Base-by-base conservation (phyloP, 2,797 vertebrate species). In the Macrochelys suwanniensis region DNA sequence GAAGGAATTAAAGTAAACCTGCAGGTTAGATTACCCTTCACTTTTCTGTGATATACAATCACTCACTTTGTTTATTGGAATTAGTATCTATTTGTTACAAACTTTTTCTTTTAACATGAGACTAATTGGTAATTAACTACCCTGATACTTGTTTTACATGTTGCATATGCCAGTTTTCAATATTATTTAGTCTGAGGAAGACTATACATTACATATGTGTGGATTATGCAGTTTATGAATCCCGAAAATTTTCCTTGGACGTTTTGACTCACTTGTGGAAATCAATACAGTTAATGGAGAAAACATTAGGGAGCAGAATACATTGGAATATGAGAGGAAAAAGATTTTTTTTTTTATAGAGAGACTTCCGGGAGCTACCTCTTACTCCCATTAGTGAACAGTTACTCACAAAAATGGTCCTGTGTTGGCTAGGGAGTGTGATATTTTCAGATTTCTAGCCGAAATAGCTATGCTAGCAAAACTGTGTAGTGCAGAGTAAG, bases 1-100 rank as follows among this genome's bases (percentile, higher is more conserved):
- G 98, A 99, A 93, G 99, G 99, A 97, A 99, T 99, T 97, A 99
- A 99, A 99, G 98, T 98, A 91, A 99, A 99, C 96, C 98, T 99
- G 82, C 99, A 99, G 99, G 99, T 99, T 76, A 98, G 98, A 90
- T 80, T 65, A 92, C 49, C 74, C 2, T 71, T 59, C 51, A 33
- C 4, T 2, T 93, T 89, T 85, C 33, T 50, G 1, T 25, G 50
- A 33, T n/a, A 80, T 42, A 80, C 13, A 3, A 50, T 47, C 37
- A 28, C 11, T 61, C 51, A 31, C 4, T 10, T 68, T 8, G 12
- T 53, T 90, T 49, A 77, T 87, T 90, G 2, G 3, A 77, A 51
- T 4, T 80, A 7, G 0, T 82, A 12, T 49, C 6, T 57, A 7
- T 87, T 83, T 83, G 25, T 86, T 54, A 5, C 0, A 17, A n/a